Evolutionary conservation across 1,140 invertebrate genomes (phyloP).

Genomic region (Drosophila burlai): DNA sequence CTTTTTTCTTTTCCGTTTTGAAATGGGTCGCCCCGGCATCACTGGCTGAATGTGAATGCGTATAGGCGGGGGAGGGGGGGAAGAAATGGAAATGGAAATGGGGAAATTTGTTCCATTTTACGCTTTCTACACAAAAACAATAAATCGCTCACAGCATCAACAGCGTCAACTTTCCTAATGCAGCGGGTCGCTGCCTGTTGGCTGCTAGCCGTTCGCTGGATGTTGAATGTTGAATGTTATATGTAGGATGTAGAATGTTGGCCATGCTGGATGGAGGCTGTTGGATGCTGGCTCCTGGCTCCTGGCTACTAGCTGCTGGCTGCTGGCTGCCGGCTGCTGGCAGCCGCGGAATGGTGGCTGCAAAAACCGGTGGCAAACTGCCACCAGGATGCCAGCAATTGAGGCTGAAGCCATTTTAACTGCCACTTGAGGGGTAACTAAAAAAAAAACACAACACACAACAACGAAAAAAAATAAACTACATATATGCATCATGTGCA

Average conservation of each 20-base stretch:
- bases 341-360: conserved; percentile 41
- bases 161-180: conserved; percentile 80
- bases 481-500: conserved; percentile 28
- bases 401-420: conserved; percentile 81
- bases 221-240: conserved; percentile 35
- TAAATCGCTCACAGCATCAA: conserved; percentile 81
- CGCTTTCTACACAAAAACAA: conserved; percentile 81
- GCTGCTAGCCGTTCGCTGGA: conserved; percentile 3
- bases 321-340: neutral
- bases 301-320: neutral
- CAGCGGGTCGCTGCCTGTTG: conserved; percentile 50
- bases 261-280: conserved; percentile 11
- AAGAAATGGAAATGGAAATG: neutral
- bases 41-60: conserved; percentile 5
- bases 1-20: neutral
- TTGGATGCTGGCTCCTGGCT: conserved; percentile 7
- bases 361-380: conserved; percentile 29
- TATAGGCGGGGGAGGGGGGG: neutral
- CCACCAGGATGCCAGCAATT: conserved; percentile 64
- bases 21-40: conserved; percentile 29
- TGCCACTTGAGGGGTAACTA: conserved; percentile 75
- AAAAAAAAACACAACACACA: conserved; percentile 28
- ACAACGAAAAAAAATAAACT: conserved; percentile 4
- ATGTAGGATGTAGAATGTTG: conserved; percentile 31
- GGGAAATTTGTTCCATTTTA: conserved; percentile 80